Base-by-base conservation (phyloP, 2,113 vertebrate genomes). In the Corythornis cristatus region DNA sequence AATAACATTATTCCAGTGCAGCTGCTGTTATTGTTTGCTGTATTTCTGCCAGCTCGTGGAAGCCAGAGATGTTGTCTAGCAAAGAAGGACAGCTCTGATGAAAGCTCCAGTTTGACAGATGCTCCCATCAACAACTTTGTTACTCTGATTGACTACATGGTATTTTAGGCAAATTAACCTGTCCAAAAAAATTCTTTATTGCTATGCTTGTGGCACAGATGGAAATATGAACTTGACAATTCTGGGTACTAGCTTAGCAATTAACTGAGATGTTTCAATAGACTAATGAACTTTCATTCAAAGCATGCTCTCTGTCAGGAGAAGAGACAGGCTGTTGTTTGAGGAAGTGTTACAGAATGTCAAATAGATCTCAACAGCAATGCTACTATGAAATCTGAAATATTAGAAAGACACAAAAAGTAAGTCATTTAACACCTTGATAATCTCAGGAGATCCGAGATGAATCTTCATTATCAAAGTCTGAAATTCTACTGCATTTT, bases 91-190 rank as follows among this genome's bases (percentile, higher is more conserved):
- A 79, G 95, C 70, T 40, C 90, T 51, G 93, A 93, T 43, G 91
- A 93, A 90, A 97, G 92, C 92, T 83, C 93, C 40, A 28, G 48
- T 93, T 74, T 95, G 97, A 96, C 97, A 97, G 97, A 97, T 85
- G 97, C 60, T 50, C 82, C 89, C 95, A 88, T 97, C 97, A 95
- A 96, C 96, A 91, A 89, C 96, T 97, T 88, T 93, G 96, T 95
- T 95, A 77, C 92, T 96, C 96, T 97, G 96, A 97, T 93, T 94
- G 97, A 97, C 97, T 93, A 94, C 95, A 92, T 22, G 84, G 94
- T 96, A 86, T 97, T 98, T 97, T 96, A 96, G 96, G 97, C 96
- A 98, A 97, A 98, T 97, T 97, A 97, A 98, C 97, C 97, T 97
- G 96, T 96, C 96, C 96, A 95, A 89, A 96, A 95, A 95, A 86